Evolutionary conservation across 2,888 invertebrate genomes (phyloP).

Genomic region (Cyaniris semiargus): DNA sequence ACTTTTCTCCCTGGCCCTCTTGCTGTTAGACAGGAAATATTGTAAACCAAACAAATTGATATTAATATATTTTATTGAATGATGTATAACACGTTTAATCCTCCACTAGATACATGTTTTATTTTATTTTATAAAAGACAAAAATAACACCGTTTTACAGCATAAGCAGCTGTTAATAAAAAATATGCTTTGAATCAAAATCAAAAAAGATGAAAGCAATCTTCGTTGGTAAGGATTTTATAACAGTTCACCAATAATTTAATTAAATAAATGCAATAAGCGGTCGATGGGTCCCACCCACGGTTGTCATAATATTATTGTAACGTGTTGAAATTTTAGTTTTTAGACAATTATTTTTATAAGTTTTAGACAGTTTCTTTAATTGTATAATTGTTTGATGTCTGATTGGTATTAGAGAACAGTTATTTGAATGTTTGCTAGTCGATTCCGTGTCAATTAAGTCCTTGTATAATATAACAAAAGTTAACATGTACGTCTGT

Average conservation of each 20-base stretch:
- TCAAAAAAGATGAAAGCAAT: constrained; percentile 44
- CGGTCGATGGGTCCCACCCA: constrained; percentile 48
- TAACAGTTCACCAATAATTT: constrained; percentile 38
- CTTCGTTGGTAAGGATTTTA: constrained; percentile 43
- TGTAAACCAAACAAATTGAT: too few relatives aligned
- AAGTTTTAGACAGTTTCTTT: constrained; percentile 21
- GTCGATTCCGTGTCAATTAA: not conserved
- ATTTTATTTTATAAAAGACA: too few relatives aligned
- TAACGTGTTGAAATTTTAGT: constrained; percentile 34
- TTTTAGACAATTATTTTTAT: constrained; percentile 27
- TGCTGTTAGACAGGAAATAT: too few relatives aligned
- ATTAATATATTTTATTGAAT: too few relatives aligned
- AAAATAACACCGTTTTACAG: too few relatives aligned
- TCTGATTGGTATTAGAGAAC: constrained; percentile 5
- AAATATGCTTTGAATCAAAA: not conserved
- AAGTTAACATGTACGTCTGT: not conserved
- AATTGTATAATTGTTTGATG: constrained; percentile 30
- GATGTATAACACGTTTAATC: too few relatives aligned
- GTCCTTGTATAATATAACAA: not conserved
- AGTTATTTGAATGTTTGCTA: constrained; percentile 1
- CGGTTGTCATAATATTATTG: constrained; percentile 38
- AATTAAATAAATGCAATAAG: constrained; percentile 44
- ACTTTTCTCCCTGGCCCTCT: too few relatives aligned
- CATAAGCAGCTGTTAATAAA: too few relatives aligned
- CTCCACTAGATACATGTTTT: too few relatives aligned